These are phyloP conservation scores for Mellilla xanthometata DNA, from an alignment of 2,888 invertebrate species.

Conservation along the genomic window DNA sequence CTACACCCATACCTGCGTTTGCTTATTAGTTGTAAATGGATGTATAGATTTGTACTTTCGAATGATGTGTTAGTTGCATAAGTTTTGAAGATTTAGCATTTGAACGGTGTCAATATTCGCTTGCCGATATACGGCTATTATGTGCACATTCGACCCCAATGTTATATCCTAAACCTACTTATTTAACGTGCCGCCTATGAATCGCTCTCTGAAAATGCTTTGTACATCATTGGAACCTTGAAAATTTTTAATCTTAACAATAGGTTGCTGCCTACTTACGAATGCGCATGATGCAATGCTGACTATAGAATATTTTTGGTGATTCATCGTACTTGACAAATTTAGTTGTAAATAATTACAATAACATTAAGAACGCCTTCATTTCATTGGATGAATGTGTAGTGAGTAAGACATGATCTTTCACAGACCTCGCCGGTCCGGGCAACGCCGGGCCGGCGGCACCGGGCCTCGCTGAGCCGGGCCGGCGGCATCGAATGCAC, in stretches of 20 bases:
- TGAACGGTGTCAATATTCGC: constrained; percentile 47
- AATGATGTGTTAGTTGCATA: constrained; percentile 50
- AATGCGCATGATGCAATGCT: constrained; percentile 21
- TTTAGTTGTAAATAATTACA: constrained; percentile 22
- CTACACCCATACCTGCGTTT: too few species aligned
- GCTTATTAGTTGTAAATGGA: constrained; percentile 10
- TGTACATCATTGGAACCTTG: constrained; percentile 13
- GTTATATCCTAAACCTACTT: constrained; percentile 34
- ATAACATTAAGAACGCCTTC: constrained; percentile 18
- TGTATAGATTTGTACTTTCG: constrained; percentile 44
- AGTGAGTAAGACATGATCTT: constrained; percentile 33
- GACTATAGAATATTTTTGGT: constrained; percentile 17
- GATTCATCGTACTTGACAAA: constrained; percentile 19
- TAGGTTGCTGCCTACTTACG: constrained; percentile 14
- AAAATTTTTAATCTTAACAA: constrained; percentile 7
- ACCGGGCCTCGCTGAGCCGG: too few species aligned
- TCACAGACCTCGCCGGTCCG: too few species aligned
- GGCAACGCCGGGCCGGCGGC: too few species aligned
- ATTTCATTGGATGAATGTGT: constrained; percentile 12
- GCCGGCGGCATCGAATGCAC: constrained; percentile 35
- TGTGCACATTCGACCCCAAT: constrained; percentile 50
- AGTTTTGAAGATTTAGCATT: constrained; percentile 54
- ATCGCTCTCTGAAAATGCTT: constrained; percentile 1
- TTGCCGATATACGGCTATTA: constrained; percentile 47
- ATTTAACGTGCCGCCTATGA: not conserved